Percentiles rank a stretch among this genome's conserved stretches.
phyloP scores from a whole-genome alignment of 1,140 invertebrate species.

The Radopholus similis region DNA sequence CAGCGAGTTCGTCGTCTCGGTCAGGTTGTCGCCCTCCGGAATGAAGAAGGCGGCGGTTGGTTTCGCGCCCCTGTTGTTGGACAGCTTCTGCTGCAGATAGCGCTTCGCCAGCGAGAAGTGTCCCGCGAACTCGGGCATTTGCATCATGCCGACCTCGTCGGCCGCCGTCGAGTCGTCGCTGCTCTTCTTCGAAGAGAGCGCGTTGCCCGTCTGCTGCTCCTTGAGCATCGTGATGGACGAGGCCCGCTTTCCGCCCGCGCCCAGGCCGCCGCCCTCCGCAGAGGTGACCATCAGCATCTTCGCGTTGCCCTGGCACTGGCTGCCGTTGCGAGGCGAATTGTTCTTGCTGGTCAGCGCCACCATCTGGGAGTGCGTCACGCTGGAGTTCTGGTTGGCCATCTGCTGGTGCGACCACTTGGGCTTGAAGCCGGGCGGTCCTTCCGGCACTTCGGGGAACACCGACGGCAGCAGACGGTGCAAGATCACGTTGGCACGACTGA shows the following conservation, averaged over 20 bases:
- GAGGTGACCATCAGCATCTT: background rate
- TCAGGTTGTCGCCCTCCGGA: background rate
- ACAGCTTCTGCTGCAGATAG: background rate
- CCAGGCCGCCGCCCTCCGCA: no score
- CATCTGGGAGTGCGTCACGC: conserved; percentile 19
- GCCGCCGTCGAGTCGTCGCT: background rate
- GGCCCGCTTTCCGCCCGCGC: no score
- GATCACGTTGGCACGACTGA: conserved; percentile 7
- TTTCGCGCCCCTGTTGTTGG: background rate
- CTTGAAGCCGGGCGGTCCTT: background rate
- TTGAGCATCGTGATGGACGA: background rate
- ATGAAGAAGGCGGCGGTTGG: background rate
- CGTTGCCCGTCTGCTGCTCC: background rate
- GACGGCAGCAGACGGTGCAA: conserved; percentile 5
- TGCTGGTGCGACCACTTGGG: background rate
- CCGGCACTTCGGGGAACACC: background rate
- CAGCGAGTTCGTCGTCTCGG: conserved; percentile 9
- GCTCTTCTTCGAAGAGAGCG: background rate
- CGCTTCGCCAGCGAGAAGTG: background rate
- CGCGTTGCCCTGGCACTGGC: conserved; percentile 6
- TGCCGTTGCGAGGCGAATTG: conserved; percentile 18
- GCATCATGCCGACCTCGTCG: background rate
- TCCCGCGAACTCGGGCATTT: background rate
- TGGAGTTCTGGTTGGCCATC: conserved; percentile 12
- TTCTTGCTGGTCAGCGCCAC: conserved; percentile 14